These are phyloP conservation scores for Callorhinus ursinus DNA, from an alignment of 2,113 vertebrate species.

Conservation along the genomic window DNA sequence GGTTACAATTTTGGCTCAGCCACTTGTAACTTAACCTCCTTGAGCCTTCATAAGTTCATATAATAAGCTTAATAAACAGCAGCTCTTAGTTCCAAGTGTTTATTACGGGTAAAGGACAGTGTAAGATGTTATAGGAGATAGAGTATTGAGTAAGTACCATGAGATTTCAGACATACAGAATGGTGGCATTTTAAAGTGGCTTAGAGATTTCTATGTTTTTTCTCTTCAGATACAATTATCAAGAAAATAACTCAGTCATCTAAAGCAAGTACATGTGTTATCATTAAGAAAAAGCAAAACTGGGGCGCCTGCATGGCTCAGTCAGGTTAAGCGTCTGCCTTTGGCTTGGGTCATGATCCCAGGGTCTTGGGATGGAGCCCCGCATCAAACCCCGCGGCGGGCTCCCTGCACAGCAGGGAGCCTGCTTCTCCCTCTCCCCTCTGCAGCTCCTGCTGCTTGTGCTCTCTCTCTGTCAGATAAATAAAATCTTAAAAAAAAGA, in stretches of 20 bases:
- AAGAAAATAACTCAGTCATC: not conserved
- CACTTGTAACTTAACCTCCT: constrained; percentile 52
- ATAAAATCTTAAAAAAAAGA: not conserved
- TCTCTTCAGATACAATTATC: not conserved
- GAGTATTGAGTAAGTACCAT: not conserved
- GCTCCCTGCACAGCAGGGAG: too few relatives aligned
- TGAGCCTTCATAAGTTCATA: not conserved
- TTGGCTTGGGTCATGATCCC: not conserved
- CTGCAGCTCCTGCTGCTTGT: not conserved
- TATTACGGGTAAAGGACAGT: not conserved
- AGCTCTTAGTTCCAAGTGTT: not conserved
- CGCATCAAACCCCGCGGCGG: not conserved
- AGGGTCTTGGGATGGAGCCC: not conserved
- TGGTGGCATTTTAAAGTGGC: not conserved
- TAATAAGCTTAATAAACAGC: not conserved
- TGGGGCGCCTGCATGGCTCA: not conserved
- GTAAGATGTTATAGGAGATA: not conserved
- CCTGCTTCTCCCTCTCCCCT: not conserved
- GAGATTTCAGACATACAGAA: not conserved
- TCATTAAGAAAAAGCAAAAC: not conserved
- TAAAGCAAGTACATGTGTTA: not conserved
- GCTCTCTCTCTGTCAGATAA: not conserved
- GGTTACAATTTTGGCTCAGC: constrained; percentile 31
- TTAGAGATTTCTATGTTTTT: not conserved
- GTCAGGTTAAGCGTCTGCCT: not conserved